phyloP scores from a whole-genome alignment of 64 coral and sea anemone genomes.

The Stichodactyla helianthus region DNA sequence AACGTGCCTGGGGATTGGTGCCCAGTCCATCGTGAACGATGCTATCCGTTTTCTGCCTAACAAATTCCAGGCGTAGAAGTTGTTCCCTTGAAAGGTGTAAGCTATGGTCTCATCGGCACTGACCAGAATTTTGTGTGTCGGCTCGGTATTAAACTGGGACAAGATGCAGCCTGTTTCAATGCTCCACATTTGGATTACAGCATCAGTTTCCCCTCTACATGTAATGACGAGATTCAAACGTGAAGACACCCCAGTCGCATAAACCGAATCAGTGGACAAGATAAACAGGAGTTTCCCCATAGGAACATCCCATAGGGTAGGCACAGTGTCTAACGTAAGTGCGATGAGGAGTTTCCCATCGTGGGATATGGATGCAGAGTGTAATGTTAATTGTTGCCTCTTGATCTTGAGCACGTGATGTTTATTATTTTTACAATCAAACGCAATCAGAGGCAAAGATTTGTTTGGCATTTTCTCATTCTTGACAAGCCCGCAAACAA shows the following conservation, averaged over 20 bases:
- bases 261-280: neutral
- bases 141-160: neutral
- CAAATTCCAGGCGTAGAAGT: slow-evolving; percentile 31
- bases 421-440: neutral
- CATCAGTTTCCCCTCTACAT: neutral
- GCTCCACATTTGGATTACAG: neutral
- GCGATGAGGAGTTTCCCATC: slow-evolving; percentile 11
- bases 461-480: neutral
- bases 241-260: neutral
- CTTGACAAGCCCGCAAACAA: slow-evolving; percentile 13
- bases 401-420: slow-evolving; percentile 29
- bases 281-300: neutral
- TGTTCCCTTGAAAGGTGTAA: slow-evolving; percentile 25
- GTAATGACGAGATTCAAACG: neutral
- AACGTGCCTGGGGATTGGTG: slow-evolving; percentile 31
- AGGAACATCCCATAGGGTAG: slow-evolving; percentile 11
- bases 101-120: neutral
- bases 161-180: slow-evolving; percentile 2
- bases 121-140: slow-evolving; percentile 36
- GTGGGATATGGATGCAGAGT: neutral
- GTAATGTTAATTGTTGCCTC: slow-evolving; percentile 14
- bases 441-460: slow-evolving; percentile 26
- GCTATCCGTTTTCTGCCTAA: neutral
- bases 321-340: neutral
- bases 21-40: slow-evolving; percentile 29